Base-by-base conservation (phyloP, 2,797 vertebrate genomes). In the Cuniculus paca region DNA sequence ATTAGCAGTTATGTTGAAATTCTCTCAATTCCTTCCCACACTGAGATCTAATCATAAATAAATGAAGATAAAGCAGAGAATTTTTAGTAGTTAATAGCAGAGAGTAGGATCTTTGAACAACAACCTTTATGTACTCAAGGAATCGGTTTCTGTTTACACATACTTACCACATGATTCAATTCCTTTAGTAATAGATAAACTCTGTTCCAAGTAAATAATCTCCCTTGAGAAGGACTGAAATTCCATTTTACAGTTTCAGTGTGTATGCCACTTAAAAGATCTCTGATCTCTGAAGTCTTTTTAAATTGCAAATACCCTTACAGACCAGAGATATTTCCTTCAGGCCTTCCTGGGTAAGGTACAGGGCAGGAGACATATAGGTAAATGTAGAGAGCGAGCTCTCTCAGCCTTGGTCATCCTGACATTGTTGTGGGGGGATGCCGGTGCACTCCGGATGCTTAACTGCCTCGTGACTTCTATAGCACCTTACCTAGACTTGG, bases 11-110 rank as follows among this genome's bases (percentile, higher is more conserved):
- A 12, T 39, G 58, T 94, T 78, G 65, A 84, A 19, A 91, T n/a
- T 9, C 45, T 95, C 72, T 79, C 9, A 45, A 36, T 79, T 94
- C 7, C 13, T 88, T 77, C 45, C 14, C 42, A 90, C 20, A 52
- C 13, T 36, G 34, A 94, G 45, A 89, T 58, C 75, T 42, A 63
- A 50, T 92, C 6, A 72, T n/a, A 88, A 96, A 89, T 87, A 88
- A 93, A 31, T 83, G 56, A 90, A 34, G 75, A 63, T 31, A 83
- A 48, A 83, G 9, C 5, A 92, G n/a, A 39, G 26, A 14, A 70
- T 2, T 56, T 80, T 92, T 34, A 68, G 84, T 34, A 24, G 10
- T n/a, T 78, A 68, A 63, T 65, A 75, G 34, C 19, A 63, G 31
- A 63, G 42, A 6, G 4, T 48, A 60, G 7, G 26, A 24, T 87